Percentiles rank a stretch among this genome's conserved stretches.
These are phyloP conservation scores for Spongia lamella DNA, from an alignment of 37 sponge, comb jelly and placozoan species.

Conservation along the genomic window DNA sequence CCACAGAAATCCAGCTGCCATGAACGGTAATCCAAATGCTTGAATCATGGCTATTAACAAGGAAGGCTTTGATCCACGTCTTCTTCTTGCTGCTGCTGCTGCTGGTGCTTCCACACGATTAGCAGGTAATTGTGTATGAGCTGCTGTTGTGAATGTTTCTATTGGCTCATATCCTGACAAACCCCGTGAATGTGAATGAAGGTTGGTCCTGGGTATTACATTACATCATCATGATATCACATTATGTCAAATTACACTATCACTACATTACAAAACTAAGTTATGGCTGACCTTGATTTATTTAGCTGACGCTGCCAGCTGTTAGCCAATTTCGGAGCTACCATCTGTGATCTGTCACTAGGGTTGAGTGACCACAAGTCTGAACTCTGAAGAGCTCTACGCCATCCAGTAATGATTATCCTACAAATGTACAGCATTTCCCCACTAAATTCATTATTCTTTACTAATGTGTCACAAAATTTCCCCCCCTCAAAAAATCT, in stretches of 20 bases:
- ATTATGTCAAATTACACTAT: no score
- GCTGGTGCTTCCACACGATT: no score
- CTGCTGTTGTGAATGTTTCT: no score
- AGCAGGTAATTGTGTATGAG: no score
- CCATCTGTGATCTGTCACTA: constrained; percentile 54
- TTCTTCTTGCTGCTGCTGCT: neutral
- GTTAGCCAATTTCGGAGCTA: constrained; percentile 57
- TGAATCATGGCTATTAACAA: constrained; percentile 56
- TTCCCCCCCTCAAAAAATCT: no score
- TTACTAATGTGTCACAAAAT: no score
- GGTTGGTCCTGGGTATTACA: no score
- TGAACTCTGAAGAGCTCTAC: constrained; percentile 41
- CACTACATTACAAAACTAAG: no score
- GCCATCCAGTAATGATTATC: constrained; percentile 70
- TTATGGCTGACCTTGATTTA: constrained; percentile 65
- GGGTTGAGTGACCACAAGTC: constrained; percentile 71
- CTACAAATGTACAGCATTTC: constrained; percentile 12
- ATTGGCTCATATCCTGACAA: no score
- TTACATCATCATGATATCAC: no score
- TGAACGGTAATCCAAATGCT: constrained; percentile 66
- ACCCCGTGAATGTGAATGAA: no score
- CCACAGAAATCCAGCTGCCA: constrained; percentile 65
- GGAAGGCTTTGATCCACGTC: constrained; percentile 40
- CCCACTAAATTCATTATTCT: no score
- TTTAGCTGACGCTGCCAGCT: constrained; percentile 67